Evolutionary conservation across 2,888 invertebrate genomes (phyloP), one percentile per base, ranked within the genome.

Genomic region (Cactoblastis cactorum): DNA sequence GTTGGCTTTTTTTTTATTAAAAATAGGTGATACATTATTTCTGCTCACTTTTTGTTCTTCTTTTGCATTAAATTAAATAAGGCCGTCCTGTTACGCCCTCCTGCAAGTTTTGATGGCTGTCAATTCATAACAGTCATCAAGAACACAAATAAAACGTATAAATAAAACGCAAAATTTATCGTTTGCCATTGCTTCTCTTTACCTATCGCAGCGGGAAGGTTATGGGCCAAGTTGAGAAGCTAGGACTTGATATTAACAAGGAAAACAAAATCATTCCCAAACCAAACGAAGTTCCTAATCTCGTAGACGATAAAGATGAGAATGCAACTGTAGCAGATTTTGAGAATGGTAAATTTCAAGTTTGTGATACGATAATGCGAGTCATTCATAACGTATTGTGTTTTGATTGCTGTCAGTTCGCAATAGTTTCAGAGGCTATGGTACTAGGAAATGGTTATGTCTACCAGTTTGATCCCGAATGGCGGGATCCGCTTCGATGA

Each of bases 321-420:
- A 54, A 48, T 61, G 35, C 28, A 53, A 46, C 9, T 41, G 51
- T 15, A 51, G 18, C 19, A 24, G 14, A 17, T 22, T 49, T 19
- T 12, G 38, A 49, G 50, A 28, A 51, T 34, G 24, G 54, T 47
- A 57, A 33, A 48, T 37, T 53, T 62, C 62, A 52, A 52, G 17
- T 62, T 59, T 71, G 54, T 50, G 28, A 49, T 57, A 61, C 55
- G 62, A 66, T 83, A 83, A 83, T 82, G 82, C 71, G 68, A 62
- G 73, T 78, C 71, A 87, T 89, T 82, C 80, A 86, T 87, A 86
- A 85, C 77, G 84, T 85, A 88, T 89, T 89, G 88, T 89, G 78
- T 81, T 87, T 85, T 87, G 88, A 89, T 88, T 82, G 83, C 70
- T 67, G 83, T 84, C 79, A 78, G 72, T 74, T 70, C 61, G 74